Base-by-base conservation (phyloP, 2,113 vertebrate species). In the Smithornis capensis region DNA sequence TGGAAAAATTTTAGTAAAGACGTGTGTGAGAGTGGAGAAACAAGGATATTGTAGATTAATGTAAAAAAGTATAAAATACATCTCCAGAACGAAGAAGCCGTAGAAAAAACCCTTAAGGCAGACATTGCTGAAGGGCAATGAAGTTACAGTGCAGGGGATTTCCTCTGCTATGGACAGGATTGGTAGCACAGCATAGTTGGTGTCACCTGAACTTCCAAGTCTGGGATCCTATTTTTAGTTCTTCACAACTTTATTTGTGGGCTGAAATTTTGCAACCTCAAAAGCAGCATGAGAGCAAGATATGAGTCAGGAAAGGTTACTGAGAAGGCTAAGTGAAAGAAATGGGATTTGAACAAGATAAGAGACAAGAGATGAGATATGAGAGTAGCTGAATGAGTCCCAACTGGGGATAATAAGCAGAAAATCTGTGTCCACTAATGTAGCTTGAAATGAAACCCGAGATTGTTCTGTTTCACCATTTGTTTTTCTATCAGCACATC, bases 291-390 rank as follows among this genome's bases (percentile, higher is more conserved):
- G 23, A 8, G 14, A 82, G 18, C 31, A 57, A 79, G 56, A 79
- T 2, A 6, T 5, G 42, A 83, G 42, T 65, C 77, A 94, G 67
- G 62, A 95, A 53, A 55, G 63, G 68, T 67, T 92, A 79, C 86
- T 49, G 38, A 87, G 68, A 87, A 86, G 37, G 62, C 42, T 47
- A 75, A 79, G 42, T 75, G 71, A 87, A 89, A 83, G 56, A 94
- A 94, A 94, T 52, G 24, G 75, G 31, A 93, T 86, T 89, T 47
- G 73, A 92, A 92, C 40, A 71, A 89, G 76, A 35, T 83, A 89
- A 78, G 73, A 74, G 63, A 77, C n/a, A 67, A 56, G n/a, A 84
- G 50, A 88, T 49, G 24, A 77, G 65, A 74, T 64, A 83, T 21
- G 31, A 81, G 44, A 83, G 50, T 86, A 70, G 62, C 12, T 86